phyloP scores from a whole-genome alignment of 1,140 invertebrate species.

The Drosophila sucinea region DNA sequence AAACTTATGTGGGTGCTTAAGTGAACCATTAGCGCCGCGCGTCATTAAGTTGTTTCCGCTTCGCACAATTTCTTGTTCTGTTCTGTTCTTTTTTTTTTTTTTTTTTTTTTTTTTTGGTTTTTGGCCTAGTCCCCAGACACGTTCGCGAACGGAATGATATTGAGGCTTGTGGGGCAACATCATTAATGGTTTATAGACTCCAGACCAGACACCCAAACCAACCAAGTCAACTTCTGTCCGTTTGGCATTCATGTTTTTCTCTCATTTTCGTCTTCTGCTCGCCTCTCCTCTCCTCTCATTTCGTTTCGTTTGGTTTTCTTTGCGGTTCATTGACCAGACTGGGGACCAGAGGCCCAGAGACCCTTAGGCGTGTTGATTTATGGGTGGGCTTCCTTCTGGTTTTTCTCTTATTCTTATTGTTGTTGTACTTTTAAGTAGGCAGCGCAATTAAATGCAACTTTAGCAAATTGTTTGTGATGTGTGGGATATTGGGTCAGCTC shows the following conservation, averaged over 20 bases:
- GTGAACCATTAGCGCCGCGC: constrained; percentile 81
- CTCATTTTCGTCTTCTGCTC: constrained; percentile 7
- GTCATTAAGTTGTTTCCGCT: constrained; percentile 82
- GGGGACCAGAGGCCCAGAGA: not conserved
- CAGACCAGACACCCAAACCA: constrained; percentile 23
- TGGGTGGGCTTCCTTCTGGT: constrained; percentile 27
- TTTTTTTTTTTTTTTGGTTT: constrained; percentile 1
- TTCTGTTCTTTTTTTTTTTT: constrained; percentile 38
- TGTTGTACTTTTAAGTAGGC: constrained; percentile 58
- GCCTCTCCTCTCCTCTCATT: too few relatives aligned
- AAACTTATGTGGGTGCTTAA: constrained; percentile 81
- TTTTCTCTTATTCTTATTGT: not conserved
- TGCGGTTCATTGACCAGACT: constrained; percentile 71
- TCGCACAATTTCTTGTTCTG: constrained; percentile 74
- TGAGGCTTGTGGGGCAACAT: constrained; percentile 62
- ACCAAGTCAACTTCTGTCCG: constrained; percentile 6
- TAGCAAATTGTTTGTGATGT: constrained; percentile 29
- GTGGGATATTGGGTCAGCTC: too few relatives aligned
- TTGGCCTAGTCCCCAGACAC: constrained; percentile 42
- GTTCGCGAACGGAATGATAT: constrained; percentile 30
- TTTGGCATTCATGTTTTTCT: constrained; percentile 5
- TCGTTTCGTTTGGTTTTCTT: constrained; percentile 31
- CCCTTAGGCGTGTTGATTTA: constrained; percentile 64
- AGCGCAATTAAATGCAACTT: constrained; percentile 58
- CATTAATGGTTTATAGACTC: constrained; percentile 74